Evolutionary conservation across 2,113 vertebrate species (phyloP).

Genomic region (Archilochus colubris): DNA sequence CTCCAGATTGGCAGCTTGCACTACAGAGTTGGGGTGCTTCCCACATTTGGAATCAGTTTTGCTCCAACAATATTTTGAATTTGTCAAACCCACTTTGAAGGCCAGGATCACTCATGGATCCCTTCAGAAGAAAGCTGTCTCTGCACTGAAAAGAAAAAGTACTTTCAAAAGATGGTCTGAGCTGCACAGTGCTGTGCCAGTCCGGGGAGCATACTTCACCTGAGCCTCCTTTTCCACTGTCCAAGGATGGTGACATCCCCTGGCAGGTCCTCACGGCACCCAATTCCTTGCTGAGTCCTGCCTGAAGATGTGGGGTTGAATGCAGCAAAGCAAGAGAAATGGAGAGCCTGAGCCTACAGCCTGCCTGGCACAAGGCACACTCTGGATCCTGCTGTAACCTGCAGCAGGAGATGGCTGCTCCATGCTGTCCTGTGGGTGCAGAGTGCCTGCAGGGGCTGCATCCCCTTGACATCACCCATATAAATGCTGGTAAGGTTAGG

Average conservation of each 20-base stretch:
- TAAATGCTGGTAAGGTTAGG: not conserved
- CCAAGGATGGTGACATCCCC: not conserved
- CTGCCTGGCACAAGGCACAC: not conserved
- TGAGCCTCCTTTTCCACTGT: not conserved
- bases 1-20: not conserved
- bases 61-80: not conserved
- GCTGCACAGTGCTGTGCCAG: fast-evolving
- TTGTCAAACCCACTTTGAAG: not conserved
- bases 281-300: not conserved
- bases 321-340: not conserved
- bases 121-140: not conserved
- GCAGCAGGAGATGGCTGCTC: not conserved
- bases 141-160: not conserved
- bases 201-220: not conserved
- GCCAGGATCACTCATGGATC: not conserved
- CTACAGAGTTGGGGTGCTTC: not conserved
- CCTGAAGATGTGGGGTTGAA: not conserved
- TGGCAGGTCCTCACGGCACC: not conserved
- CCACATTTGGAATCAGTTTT: not conserved
- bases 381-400: fast-evolving
- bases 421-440: not conserved
- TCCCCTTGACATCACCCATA: too few relatives aligned
- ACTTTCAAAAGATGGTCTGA: not conserved
- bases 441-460: not conserved
- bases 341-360: not conserved